These are phyloP conservation scores for Aphelenchoides avenae DNA, from an alignment of 1,140 invertebrate species.

Conservation along the genomic window DNA sequence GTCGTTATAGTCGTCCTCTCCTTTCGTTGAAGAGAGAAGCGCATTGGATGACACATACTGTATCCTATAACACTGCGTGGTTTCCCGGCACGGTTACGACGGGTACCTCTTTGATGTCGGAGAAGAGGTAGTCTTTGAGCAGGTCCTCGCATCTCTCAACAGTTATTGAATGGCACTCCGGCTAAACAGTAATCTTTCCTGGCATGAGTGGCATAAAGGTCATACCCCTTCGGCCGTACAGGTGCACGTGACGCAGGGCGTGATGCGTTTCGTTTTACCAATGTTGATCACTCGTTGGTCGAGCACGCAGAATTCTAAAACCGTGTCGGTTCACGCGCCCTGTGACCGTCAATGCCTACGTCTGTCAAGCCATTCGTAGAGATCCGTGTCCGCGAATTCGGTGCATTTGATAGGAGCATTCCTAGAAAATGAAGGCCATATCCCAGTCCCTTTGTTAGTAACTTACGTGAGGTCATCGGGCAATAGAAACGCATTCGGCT, in stretches of 20 bases:
- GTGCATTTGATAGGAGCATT: slow-evolving; percentile 51
- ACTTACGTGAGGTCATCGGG: slow-evolving; percentile 54
- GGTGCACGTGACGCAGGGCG: slow-evolving; percentile 67
- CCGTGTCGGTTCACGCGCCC: no score
- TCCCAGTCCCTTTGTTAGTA: neutral
- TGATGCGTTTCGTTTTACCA: slow-evolving; percentile 64
- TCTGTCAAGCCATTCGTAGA: slow-evolving; percentile 54
- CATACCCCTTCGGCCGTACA: slow-evolving; percentile 66
- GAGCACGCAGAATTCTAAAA: slow-evolving; percentile 54
- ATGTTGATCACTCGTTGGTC: slow-evolving; percentile 62
- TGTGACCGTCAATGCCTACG: slow-evolving; percentile 34
- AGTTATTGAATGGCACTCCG: slow-evolving; percentile 57
- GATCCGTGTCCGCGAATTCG: slow-evolving; percentile 44
- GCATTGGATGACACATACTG: slow-evolving; percentile 56
- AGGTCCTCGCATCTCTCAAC: slow-evolving; percentile 48
- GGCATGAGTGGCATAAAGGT: slow-evolving; percentile 10
- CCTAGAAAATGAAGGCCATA: slow-evolving; percentile 30
- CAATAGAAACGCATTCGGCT: slow-evolving; percentile 57
- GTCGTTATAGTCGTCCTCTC: slow-evolving; percentile 1
- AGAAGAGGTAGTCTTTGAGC: slow-evolving; percentile 38
- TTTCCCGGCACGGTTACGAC: neutral
- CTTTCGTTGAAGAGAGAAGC: slow-evolving; percentile 22
- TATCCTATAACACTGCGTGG: slow-evolving; percentile 37
- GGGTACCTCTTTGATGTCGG: slow-evolving; percentile 46
- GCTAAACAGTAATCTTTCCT: slow-evolving; percentile 29